Evolutionary conservation across 2,888 invertebrate genomes (phyloP).

Genomic region (Resseliella maxima): DNA sequence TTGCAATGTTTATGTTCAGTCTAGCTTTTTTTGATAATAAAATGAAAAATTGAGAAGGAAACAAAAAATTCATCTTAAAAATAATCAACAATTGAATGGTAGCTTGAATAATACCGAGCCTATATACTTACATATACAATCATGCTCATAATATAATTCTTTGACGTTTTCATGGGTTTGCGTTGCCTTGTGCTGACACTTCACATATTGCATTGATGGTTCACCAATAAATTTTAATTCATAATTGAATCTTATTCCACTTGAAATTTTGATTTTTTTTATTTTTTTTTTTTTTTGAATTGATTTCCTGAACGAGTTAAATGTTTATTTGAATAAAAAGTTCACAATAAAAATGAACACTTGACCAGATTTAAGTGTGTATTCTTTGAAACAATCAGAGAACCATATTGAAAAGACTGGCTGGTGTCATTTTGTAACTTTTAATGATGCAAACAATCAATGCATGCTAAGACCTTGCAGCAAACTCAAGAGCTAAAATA

Average conservation of each 20-base stretch:
- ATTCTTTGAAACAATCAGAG: neutral
- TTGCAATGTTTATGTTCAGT: too few relatives aligned
- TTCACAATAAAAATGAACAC: neutral
- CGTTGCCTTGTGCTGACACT: neutral
- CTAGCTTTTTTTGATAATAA: neutral
- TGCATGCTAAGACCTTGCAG: too few relatives aligned
- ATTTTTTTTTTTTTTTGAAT: neutral
- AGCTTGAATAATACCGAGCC: too few relatives aligned
- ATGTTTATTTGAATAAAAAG: neutral
- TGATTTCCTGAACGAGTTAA: neutral
- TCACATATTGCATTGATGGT: neutral
- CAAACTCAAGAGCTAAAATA: too few relatives aligned
- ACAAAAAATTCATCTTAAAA: too few relatives aligned
- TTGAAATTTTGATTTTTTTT: too few relatives aligned
- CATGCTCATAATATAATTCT: neutral
- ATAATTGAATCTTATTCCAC: neutral
- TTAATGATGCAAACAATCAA: too few relatives aligned
- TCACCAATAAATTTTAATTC: neutral
- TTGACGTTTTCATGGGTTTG: neutral
- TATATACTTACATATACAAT: too few relatives aligned
- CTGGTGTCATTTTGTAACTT: neutral
- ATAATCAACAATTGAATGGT: too few relatives aligned
- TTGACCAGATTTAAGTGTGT: neutral
- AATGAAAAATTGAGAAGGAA: too few relatives aligned
- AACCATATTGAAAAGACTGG: neutral